Conservation (phyloP, 2,888 invertebrate species). For the Tolmerus cingulatus region DNA sequence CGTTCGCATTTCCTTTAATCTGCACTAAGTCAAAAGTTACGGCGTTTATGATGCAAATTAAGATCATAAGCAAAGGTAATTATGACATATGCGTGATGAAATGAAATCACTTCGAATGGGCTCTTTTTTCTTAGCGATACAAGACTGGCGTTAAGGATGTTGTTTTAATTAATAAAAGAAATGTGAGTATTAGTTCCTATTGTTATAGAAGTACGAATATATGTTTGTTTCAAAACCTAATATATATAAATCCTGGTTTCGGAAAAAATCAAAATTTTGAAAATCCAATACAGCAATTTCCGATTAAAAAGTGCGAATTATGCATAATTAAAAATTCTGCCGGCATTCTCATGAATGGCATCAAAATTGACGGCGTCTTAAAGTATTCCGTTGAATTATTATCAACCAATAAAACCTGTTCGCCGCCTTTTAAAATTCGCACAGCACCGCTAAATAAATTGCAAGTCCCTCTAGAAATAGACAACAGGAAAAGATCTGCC, state of each 20-base stretch:
- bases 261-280: neutral
- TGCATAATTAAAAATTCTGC: neutral
- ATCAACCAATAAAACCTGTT: neutral
- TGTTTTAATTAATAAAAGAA: neutral
- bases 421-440: neutral
- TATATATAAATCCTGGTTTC: neutral
- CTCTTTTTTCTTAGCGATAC: neutral
- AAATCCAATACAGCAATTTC: neutral
- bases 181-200: neutral
- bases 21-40: constrained; percentile 27
- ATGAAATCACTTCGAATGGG: neutral
- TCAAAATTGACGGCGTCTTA: neutral
- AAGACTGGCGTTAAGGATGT: neutral
- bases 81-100: constrained; percentile 34
- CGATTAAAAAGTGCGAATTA: neutral
- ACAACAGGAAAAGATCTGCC: neutral
- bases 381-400: neutral
- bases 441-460: neutral
- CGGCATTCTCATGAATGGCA: neutral
- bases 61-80: constrained; percentile 29
- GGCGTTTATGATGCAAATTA: constrained; percentile 19
- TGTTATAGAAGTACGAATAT: neutral
- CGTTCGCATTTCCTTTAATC: neutral
- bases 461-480: neutral
- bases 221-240: too few relatives aligned